phyloP scores from a whole-genome alignment of 2,113 vertebrate species.

The Paramormyrops kingsleyae region DNA sequence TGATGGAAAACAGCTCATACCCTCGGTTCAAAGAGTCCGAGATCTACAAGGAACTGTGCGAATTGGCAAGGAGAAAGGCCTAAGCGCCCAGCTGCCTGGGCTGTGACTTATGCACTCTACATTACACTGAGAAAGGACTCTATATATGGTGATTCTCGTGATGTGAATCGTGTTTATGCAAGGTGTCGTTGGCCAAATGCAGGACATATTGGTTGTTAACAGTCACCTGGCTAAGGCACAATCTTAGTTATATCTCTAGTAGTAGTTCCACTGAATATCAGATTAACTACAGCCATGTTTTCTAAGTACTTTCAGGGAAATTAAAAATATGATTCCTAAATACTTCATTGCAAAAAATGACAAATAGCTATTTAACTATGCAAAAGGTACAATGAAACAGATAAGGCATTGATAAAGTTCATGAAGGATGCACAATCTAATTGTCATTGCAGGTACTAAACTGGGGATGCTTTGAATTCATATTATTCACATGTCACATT shows the following conservation, averaged over 20 bases:
- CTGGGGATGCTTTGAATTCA: not conserved
- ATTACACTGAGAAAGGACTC: not conserved
- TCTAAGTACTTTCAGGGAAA: not conserved
- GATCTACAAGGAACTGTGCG: conserved; percentile 57
- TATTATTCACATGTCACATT: not conserved
- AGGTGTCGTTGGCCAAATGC: not conserved
- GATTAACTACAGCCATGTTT: not conserved
- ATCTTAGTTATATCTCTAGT: not conserved
- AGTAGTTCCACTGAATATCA: not conserved
- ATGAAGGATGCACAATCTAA: not conserved
- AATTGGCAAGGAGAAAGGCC: not conserved
- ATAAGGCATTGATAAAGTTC: not conserved
- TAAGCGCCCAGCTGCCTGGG: not conserved
- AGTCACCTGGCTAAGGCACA: not conserved
- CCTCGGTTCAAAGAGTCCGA: conserved; percentile 63
- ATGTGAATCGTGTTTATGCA: not conserved
- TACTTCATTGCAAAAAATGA: not conserved
- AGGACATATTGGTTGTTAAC: not conserved
- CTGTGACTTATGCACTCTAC: not conserved
- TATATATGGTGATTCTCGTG: not conserved
- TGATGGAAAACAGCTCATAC: conserved; percentile 69
- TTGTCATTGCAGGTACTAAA: not conserved
- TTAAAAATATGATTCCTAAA: not conserved
- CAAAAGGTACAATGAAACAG: not conserved
- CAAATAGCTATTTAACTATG: not conserved